Base-by-base conservation (phyloP, 1,140 invertebrate species). In the Choristoneura fumiferana region DNA sequence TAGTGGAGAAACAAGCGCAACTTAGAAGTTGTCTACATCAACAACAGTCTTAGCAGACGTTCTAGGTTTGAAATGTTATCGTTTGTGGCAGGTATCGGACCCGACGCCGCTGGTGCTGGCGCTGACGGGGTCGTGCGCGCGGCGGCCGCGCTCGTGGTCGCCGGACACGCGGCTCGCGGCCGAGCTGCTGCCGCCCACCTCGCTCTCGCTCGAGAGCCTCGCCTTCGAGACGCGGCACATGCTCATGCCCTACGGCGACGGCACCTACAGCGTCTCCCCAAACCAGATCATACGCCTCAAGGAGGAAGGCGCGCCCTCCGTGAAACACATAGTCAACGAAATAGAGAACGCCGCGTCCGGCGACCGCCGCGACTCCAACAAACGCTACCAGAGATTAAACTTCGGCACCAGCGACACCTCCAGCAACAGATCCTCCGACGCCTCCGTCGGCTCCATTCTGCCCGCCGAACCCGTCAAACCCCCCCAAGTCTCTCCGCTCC, bases 211-310 rank as follows among this genome's bases (percentile, higher is more conserved):
- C 60, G 92, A 94, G 76, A 91, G 92, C 77, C 66, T 94, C n/a
- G 91, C 90, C 36, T 90, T 90, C n/a, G 92, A 89, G 88, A 94
- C 93, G 9, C 91, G 94, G 43, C 95, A 96, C 74, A 93, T 96
- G 66, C 86, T 95, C 57, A 94, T 96, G 92, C 95, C 95, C 0
- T 95, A 94, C 73, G 94, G 93, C 62, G 95, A 95, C 78, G 96
- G 95, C 67, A 94, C 94, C 34, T 97, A 97, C 81, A 96, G 95
- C 79, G 95, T 97, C 6, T 96, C 95, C 17, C 95, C 96, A 65
- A 97, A 97, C 78, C 94, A 96, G 89, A 96, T 96, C 60, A 92
- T 97, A 22, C 93, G 96, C 68, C 90, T 96, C 62, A 87, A 92
- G 82, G 87, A 91, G 70, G 79, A 91, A 76, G 78, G 89, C 67